These are phyloP conservation scores for Trachops cirrhosus DNA, from an alignment of 2,797 vertebrate genomes.

Conservation along the genomic window DNA sequence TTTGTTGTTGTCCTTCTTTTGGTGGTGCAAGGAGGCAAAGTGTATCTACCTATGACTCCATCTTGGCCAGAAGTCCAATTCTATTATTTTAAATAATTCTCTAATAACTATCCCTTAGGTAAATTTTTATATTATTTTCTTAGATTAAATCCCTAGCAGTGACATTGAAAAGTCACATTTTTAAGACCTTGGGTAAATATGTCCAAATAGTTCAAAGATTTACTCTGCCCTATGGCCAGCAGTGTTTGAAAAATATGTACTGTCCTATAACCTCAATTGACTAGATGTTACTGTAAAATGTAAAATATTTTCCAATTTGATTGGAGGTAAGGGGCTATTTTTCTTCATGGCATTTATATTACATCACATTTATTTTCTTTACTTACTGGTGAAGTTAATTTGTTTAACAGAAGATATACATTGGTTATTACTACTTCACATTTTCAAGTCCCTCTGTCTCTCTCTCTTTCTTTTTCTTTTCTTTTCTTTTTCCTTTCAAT, in stretches of 20 bases:
- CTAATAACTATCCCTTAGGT: not conserved
- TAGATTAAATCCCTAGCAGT: not conserved
- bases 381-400: constrained; percentile 8
- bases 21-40: too few species aligned
- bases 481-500: not conserved
- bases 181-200: constrained; percentile 37
- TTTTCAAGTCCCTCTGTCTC: not conserved
- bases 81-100: constrained; percentile 30
- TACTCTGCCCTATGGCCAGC: not conserved
- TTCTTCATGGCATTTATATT: constrained; percentile 24
- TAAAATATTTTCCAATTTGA: not conserved
- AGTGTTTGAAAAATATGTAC: constrained; percentile 16
- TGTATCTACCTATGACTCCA: too few species aligned
- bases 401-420: constrained; percentile 20
- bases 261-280: not conserved
- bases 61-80: not conserved
- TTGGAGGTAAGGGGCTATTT: not conserved
- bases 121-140: not conserved
- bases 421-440: not conserved
- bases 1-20: too few species aligned
- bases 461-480: too few species aligned
- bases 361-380: constrained; percentile 26
- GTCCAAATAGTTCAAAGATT: not conserved
- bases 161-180: not conserved
- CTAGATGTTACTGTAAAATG: not conserved